Evolutionary conservation across 2,888 invertebrate species (phyloP).

Genomic region (Chloroclysta siterata): DNA sequence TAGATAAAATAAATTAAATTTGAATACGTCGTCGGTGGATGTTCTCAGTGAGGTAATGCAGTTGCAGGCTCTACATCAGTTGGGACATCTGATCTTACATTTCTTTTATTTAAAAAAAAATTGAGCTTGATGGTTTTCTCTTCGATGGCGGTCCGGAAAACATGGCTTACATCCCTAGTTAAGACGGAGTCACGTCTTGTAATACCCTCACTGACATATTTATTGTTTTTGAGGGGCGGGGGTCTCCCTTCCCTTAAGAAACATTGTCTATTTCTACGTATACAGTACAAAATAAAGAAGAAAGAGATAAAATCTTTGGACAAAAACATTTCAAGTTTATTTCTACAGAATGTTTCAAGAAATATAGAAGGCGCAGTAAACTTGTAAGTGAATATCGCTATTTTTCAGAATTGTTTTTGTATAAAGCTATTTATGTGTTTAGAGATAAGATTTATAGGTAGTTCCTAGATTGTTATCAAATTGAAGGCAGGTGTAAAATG

Average conservation of each 20-base stretch:
- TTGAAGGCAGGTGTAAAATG: slow-evolving; percentile 3
- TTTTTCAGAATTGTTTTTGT: slow-evolving; percentile 18
- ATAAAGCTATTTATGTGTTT: slow-evolving; percentile 23
- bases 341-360: slow-evolving; percentile 36
- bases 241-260: slow-evolving; percentile 55
- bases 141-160: neutral
- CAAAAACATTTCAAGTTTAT: slow-evolving; percentile 39
- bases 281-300: slow-evolving; percentile 44
- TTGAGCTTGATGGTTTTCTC: too few species aligned
- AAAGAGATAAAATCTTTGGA: slow-evolving; percentile 52
- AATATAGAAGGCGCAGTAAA: slow-evolving; percentile 41
- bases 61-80: too few species aligned
- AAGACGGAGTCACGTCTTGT: slow-evolving; percentile 66
- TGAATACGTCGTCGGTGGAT: too few species aligned
- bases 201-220: slow-evolving; percentile 83
- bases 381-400: slow-evolving; percentile 36
- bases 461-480: neutral
- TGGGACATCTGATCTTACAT: too few species aligned
- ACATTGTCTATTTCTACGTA: slow-evolving; percentile 46
- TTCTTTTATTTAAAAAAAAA: too few species aligned
- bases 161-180: slow-evolving; percentile 40
- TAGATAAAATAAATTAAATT: too few species aligned
- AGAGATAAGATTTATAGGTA: neutral
- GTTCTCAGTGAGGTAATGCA: too few species aligned
- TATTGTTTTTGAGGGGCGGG: slow-evolving; percentile 76